Conservation (phyloP, 2,797 vertebrate genomes). For the Phalanger gymnotis region DNA sequence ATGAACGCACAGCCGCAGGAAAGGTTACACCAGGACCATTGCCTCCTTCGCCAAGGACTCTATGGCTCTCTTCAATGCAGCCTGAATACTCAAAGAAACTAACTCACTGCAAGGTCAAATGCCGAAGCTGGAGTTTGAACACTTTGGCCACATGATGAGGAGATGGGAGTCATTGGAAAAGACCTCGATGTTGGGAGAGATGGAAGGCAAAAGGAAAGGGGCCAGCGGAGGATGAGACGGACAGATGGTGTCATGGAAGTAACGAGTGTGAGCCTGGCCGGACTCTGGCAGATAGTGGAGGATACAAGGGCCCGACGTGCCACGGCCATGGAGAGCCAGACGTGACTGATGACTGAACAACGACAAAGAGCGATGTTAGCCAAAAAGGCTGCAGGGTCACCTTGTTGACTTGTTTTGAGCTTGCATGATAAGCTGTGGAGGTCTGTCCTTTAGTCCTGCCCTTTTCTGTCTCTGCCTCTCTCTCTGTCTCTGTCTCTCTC, state of each 20-base stretch:
- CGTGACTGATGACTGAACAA: background rate
- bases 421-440: background rate
- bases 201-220: background rate
- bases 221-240: background rate
- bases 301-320: background rate
- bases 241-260: background rate
- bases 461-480: background rate
- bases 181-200: background rate
- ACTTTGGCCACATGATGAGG: background rate
- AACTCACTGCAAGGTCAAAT: background rate
- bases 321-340: background rate
- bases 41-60: background rate
- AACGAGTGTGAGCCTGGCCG: background rate
- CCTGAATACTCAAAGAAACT: background rate
- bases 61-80: background rate
- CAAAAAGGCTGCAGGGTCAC: background rate
- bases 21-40: background rate
- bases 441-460: background rate
- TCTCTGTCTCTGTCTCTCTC: no score
- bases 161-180: no score
- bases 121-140: background rate
- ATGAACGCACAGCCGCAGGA: background rate
- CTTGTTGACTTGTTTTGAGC: background rate
- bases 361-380: background rate
- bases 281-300: background rate